Percentiles rank a stretch among this genome's conserved stretches.
Conservation (phyloP, 2,113 vertebrate genomes). For the Ascaphus truei region DNA sequence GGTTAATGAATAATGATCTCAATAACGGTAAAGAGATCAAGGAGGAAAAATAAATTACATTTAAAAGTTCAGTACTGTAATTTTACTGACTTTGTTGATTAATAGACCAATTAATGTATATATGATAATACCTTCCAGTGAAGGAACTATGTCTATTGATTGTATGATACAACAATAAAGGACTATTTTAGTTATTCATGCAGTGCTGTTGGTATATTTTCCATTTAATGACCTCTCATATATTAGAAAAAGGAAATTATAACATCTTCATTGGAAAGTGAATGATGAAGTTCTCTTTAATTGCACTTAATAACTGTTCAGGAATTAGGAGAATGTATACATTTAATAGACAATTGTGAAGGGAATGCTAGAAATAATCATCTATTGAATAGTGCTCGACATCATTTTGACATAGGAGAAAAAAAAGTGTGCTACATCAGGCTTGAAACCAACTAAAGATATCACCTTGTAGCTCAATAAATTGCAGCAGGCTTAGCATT, state of each 20-base stretch:
- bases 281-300: background rate
- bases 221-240: background rate
- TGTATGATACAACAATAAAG: background rate
- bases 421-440: constrained; percentile 16
- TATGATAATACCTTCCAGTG: background rate
- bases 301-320: too few relatives aligned
- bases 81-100: too few relatives aligned
- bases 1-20: background rate
- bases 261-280: background rate
- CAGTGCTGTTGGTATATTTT: background rate
- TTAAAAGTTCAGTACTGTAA: too few relatives aligned
- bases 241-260: background rate
- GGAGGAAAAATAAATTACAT: too few relatives aligned
- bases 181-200: background rate
- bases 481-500: constrained; percentile 18
- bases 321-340: too few relatives aligned
- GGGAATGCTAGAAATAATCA: too few relatives aligned
- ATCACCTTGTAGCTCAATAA: constrained; percentile 28
- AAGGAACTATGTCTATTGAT: background rate
- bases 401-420: background rate
- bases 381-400: too few relatives aligned
- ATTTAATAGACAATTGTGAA: too few relatives aligned
- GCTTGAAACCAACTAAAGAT: constrained; percentile 5
- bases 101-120: background rate
- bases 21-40: too few relatives aligned